Base-by-base conservation (phyloP, 2,797 vertebrate species). In the Antennarius maculatus region DNA sequence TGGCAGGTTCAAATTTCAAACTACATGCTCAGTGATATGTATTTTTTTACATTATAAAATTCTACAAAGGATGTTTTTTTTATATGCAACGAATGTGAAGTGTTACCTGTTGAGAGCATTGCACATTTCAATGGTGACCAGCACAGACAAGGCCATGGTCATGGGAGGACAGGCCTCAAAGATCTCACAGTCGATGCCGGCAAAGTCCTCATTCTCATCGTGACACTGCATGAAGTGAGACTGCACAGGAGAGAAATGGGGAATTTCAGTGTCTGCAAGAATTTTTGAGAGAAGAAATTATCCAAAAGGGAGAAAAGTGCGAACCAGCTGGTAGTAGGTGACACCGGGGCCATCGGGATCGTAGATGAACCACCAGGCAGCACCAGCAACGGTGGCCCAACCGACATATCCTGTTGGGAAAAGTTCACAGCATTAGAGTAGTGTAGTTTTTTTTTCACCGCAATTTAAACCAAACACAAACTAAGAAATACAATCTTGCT, bases 61-160 rank as follows among this genome's bases (percentile, higher is more conserved):
- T 14, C 29, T 16, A 18, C 42, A 6, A 42, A 34, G 42, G 1
- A 23, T 31, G 34, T 14, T 29, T 28, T 23, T 23, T 12, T 34
- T 9, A 4, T 65, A 5, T 16, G 6, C 6, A 11, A 23, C 7
- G 50, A 29, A 16, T 39, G 28, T 10, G 3, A 45, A 17, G 28
- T 18, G 17, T 46, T 48, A 84, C 96, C 96, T 97, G 94, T 97
- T 97, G 60, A 98, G 96, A 41, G 96, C 96, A 0, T 98, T 98
- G 93, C 92, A 94, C 96, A 98, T 98, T 93, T 98, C 96, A 16
- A 98, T 97, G 89, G 96, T 97, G 89, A 98, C 96, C 86, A 98
- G 87, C 71, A 97, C 96, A 5, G 96, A 98, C 91, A 98, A 87
- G 31, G 96, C 96, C 96, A 98, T 97, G 87, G 96, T 98, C 96